Evolutionary conservation across 2,113 vertebrate species (phyloP), one percentile per base, ranked within the genome.

Genomic region (Ptyas mucosa): DNA sequence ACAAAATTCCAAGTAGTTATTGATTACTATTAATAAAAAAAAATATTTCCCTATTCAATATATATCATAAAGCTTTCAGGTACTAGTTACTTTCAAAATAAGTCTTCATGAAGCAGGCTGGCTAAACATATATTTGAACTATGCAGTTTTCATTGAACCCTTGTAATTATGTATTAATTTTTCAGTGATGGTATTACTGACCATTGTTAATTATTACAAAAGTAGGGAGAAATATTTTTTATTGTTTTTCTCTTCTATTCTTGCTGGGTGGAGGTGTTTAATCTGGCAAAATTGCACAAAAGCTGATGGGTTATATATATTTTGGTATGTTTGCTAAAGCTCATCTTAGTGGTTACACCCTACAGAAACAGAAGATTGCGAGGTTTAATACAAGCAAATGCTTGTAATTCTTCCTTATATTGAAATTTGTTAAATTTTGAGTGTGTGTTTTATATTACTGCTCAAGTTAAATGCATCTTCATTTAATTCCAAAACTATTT

Each of bases 281-380:
- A 89, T 93, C 93, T 96, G 94, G 88, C 86, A 95, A 92, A 92
- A 94, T 94, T n/a, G 23, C 14, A 85, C 20, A 26, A 34, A 89
- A 86, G 14, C 52, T 85, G 91, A 0, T 94, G 43, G 93, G 29
- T 95, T 89, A 46, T 93, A 2, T 55, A 86, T 94, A 26, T 61
- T 90, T 85, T 0, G 55, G 95, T 96, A 88, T 92, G 92, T 95
- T 88, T 92, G 51, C 88, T 53, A 92, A 8, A 94, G 43, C 93
- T 87, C 88, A 61, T 95, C 93, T 93, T 90, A 85, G 64, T 89
- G 87, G 95, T 88, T 75, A 93, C 89, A 51, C 1, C 1, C 12
- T 93, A 58, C 9, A 24, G 20, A 91, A 92, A 81, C 89, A 86
- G 58, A 92, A 92, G 12, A 20, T 23, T 93, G 90, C 0, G 51